Conservation (phyloP, 1,140 invertebrate genomes). For the Anastrepha ludens region DNA sequence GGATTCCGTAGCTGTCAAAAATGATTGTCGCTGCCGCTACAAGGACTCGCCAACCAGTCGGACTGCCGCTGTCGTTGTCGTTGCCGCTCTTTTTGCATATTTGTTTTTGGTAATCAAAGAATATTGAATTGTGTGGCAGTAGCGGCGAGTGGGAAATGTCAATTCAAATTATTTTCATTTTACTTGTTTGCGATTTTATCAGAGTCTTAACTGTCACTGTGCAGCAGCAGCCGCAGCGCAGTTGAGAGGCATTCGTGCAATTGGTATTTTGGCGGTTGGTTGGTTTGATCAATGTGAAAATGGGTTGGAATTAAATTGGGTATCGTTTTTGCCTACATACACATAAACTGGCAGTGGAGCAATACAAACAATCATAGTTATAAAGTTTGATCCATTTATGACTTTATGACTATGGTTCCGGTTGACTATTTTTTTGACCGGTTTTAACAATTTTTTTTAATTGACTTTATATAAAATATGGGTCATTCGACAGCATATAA, state of each 20-base stretch:
- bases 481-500: too few relatives aligned
- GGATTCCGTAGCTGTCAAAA: constrained; percentile 11
- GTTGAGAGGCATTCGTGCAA: neutral
- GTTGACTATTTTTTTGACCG: too few relatives aligned
- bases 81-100: constrained; percentile 2
- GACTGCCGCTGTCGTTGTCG: neutral
- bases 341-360: too few relatives aligned
- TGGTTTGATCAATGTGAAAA: neutral
- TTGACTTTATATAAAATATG: too few relatives aligned
- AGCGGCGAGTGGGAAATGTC: constrained; percentile 7
- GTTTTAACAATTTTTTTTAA: too few relatives aligned
- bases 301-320: constrained; percentile 6
- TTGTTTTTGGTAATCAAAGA: constrained; percentile 26
- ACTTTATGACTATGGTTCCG: too few relatives aligned
- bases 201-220: constrained; percentile 14
- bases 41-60: neutral
- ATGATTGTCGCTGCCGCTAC: neutral
- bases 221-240: neutral
- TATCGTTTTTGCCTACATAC: too few relatives aligned
- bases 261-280: constrained; percentile 2
- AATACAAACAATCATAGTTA: too few relatives aligned
- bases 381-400: too few relatives aligned
- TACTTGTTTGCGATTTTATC: constrained; percentile 33
- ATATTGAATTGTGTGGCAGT: constrained; percentile 33
- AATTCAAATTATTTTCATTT: constrained; percentile 45